phyloP scores from a whole-genome alignment of 2,888 invertebrate species.

The Tetropium fuscum region DNA sequence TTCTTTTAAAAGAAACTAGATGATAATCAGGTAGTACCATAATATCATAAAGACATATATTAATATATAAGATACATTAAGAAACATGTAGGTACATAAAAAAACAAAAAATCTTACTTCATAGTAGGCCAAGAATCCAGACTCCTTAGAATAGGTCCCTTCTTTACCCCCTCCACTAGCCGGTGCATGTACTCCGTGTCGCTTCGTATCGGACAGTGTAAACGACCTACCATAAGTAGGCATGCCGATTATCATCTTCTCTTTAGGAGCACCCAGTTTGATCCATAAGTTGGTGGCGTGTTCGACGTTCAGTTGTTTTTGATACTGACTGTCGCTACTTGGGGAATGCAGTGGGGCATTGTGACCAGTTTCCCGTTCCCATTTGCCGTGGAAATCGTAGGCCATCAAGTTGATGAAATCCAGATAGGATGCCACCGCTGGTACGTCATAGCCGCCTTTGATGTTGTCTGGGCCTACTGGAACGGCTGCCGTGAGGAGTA shows the following conservation, averaged over 20 bases:
- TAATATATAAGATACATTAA: too few relatives aligned
- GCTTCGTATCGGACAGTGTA: constrained; percentile 80
- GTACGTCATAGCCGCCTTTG: constrained; percentile 92
- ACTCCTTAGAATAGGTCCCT: constrained; percentile 91
- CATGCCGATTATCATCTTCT: constrained; percentile 92
- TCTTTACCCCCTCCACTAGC: constrained; percentile 91
- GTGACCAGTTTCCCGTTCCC: constrained; percentile 94
- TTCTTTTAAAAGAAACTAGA: too few relatives aligned
- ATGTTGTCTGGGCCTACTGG: constrained; percentile 95
- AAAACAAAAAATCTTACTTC: constrained; percentile 72
- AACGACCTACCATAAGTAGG: constrained; percentile 95
- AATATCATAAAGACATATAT: too few relatives aligned
- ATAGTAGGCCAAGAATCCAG: constrained; percentile 93
- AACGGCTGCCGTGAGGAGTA: constrained; percentile 89
- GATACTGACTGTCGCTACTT: constrained; percentile 90
- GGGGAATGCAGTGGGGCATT: constrained; percentile 92
- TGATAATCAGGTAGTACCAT: too few relatives aligned
- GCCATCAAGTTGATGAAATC: constrained; percentile 97
- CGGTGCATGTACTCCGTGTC: constrained; percentile 86
- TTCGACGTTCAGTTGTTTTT: constrained; percentile 91
- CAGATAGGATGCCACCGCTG: constrained; percentile 89
- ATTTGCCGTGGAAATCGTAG: constrained; percentile 96
- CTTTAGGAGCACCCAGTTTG: constrained; percentile 90
- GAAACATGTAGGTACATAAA: too few relatives aligned
- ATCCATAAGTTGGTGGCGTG: constrained; percentile 91